These are phyloP conservation scores for Mellilla xanthometata DNA, from an alignment of 2,888 invertebrate species.

Conservation along the genomic window DNA sequence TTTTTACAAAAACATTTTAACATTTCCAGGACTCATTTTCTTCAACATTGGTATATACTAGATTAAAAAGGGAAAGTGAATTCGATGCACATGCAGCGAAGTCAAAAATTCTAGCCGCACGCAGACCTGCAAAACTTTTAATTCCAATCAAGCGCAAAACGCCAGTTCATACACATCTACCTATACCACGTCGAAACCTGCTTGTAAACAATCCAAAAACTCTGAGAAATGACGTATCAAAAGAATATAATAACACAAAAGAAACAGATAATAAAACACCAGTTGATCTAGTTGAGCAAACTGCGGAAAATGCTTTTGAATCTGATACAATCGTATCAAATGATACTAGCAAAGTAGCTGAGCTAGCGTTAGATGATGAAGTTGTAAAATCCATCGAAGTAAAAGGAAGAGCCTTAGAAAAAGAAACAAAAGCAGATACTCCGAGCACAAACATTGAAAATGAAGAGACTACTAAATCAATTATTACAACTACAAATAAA, in stretches of 20 bases:
- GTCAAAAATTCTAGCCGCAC: not conserved
- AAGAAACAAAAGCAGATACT: no score
- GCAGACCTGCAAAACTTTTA: not conserved
- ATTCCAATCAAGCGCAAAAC: not conserved
- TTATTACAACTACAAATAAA: not conserved
- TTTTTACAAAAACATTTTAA: no score
- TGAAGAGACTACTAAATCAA: not conserved
- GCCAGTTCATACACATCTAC: not conserved
- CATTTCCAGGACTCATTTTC: slow-evolving; percentile 1
- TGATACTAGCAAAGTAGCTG: no score
- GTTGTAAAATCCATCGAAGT: no score
- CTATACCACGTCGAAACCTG: not conserved
- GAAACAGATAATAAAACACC: no score
- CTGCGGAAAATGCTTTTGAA: no score
- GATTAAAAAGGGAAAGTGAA: slow-evolving; percentile 9
- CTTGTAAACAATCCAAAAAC: not conserved
- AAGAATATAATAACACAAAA: no score
- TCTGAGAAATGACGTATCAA: no score
- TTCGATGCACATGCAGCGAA: not conserved
- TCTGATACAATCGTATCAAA: no score
- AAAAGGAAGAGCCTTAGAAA: no score
- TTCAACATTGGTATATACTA: not conserved
- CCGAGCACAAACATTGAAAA: not conserved
- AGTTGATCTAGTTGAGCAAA: no score
- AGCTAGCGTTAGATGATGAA: no score